A percentile compares a stretch with the other conserved stretches of the same genome.
phyloP scores from a whole-genome alignment of 2,113 vertebrate genomes.

The Typhlomys cinereus region DNA sequence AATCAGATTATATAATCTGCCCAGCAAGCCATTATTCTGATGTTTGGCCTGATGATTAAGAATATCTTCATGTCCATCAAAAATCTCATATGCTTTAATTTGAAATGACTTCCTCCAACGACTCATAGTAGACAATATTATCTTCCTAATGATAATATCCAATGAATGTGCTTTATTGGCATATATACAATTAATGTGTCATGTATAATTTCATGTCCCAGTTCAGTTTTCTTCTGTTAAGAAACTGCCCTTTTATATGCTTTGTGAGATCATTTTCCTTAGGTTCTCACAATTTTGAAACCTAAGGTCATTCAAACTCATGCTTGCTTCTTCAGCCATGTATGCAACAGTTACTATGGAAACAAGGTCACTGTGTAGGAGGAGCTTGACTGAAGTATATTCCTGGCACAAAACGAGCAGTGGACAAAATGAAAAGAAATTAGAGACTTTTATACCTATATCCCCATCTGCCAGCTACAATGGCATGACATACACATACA shows the following conservation, averaged over 20 bases:
- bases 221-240: slow-evolving; percentile 35
- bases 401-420: slow-evolving; percentile 49
- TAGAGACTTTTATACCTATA: slow-evolving; percentile 26
- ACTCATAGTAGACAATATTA: slow-evolving; percentile 12
- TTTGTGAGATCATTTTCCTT: slow-evolving; percentile 46
- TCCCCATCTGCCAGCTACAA: not conserved
- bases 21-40: not conserved
- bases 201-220: not conserved
- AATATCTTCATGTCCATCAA: slow-evolving; percentile 10
- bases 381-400: slow-evolving; percentile 57
- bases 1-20: slow-evolving; percentile 32
- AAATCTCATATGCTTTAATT: slow-evolving; percentile 21
- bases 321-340: slow-evolving; percentile 21
- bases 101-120: slow-evolving; percentile 24
- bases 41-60: slow-evolving; percentile 14
- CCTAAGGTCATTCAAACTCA: slow-evolving; percentile 57
- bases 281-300: slow-evolving; percentile 62
- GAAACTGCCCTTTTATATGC: slow-evolving; percentile 10
- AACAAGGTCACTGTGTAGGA: slow-evolving; percentile 67
- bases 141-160: slow-evolving; percentile 5
- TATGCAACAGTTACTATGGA: slow-evolving; percentile 71
- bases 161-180: slow-evolving; percentile 23
- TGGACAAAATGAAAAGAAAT: slow-evolving; percentile 65
- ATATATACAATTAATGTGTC: not conserved
- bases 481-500: not conserved